Base-by-base conservation (phyloP, 2,113 vertebrate species). In the Telmatochromis brichardi region DNA sequence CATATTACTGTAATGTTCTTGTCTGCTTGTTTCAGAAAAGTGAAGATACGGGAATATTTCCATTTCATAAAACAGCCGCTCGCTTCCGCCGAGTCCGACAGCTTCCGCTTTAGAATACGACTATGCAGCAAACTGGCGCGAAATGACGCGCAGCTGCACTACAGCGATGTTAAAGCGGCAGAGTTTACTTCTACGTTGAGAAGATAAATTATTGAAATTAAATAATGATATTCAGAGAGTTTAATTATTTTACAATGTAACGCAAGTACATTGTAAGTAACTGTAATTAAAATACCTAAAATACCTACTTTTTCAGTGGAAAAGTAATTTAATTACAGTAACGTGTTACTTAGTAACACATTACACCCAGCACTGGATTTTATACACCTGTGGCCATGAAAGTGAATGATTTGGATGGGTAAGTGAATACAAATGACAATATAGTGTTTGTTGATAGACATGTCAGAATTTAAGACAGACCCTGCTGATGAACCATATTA, bases 21-120 rank as follows among this genome's bases (percentile, higher is more conserved):
- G 45, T 47, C 45, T 47, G 14, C 45, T 47, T 47, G 45, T 15
- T 47, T 7, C 4, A 47, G 42, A 47, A 47, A 47, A 2, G 42
- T 45, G 13, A 45, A 45, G 13, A 45, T 2, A 23, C 6, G 6
- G 21, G 11, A 55, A 1, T 1, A 7, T 55, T 0, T 55, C 6
- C 6, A 7, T 7, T 14, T 26, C 54, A 55, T 0, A 7, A 55
- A 55, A 0, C 54, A 7, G 54, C 54, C 54, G 0, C 21, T 1
- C 1, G 2, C 54, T 55, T 26, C 21, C 0, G 54, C 54, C 4
- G 6, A 55, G 12, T 55, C 2, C 12, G 6, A 7, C 54, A 26
- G 0, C 54, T 55, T 26, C 54, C 4, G 2, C 11, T 14, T 3
- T 26, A 55, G 12, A 14, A 26, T 5, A 57, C 1, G 21, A 55